Conservation (phyloP, 1,140 invertebrate species). For the Homarus americanus region DNA sequence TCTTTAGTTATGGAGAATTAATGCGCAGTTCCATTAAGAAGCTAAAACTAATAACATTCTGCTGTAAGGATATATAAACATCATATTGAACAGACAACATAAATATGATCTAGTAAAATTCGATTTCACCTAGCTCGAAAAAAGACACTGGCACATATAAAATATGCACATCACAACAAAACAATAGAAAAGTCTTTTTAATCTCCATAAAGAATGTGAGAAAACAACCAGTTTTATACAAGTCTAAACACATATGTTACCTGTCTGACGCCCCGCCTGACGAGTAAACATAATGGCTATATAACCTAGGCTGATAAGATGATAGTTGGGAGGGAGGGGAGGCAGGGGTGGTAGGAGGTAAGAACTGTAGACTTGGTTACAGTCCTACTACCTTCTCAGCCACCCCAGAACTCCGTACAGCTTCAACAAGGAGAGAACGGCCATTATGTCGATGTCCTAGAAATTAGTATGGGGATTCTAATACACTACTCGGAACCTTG, state of each 20-base stretch:
- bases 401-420: constrained; percentile 25
- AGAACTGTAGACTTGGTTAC: not conserved
- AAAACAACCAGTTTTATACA: constrained; percentile 65
- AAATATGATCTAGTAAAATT: constrained; percentile 64
- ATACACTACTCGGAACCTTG: constrained; percentile 36
- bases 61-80: constrained; percentile 59
- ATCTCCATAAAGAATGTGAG: constrained; percentile 41
- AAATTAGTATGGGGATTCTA: constrained; percentile 35
- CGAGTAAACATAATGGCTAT: constrained; percentile 41
- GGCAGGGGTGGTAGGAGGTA: not conserved
- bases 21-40: constrained; percentile 49
- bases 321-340: constrained; percentile 14
- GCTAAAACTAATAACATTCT: constrained; percentile 63
- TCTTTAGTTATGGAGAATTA: constrained; percentile 35
- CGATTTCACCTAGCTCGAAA: constrained; percentile 58
- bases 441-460: constrained; percentile 63
- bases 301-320: constrained; percentile 43
- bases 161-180: constrained; percentile 66
- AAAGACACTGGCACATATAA: constrained; percentile 55
- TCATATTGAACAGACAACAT: constrained; percentile 66
- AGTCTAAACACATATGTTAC: constrained; percentile 48
- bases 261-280: constrained; percentile 37
- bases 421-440: constrained; percentile 44
- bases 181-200: constrained; percentile 56
- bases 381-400: not conserved